Evolutionary conservation across 1,140 invertebrate species (phyloP), one percentile per base, ranked within the genome.

Genomic region (Anadara kagoshimensis): DNA sequence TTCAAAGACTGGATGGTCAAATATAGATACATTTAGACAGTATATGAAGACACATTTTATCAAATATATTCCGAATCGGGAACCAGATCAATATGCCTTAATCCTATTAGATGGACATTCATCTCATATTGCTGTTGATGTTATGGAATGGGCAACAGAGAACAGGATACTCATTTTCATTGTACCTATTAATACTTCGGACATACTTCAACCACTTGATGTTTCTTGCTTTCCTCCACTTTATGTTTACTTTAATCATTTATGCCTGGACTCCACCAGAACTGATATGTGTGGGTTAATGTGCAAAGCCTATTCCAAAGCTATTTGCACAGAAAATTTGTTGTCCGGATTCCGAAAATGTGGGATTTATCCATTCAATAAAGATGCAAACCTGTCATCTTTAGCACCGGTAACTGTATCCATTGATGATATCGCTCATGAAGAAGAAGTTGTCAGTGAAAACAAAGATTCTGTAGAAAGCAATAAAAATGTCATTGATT

Each of bases 191-290:
- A 20, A 69, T 29, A 73, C 65, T 5, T 62, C 49, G n/a, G 66
- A 73, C 18, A 49, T 69, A 1, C 18, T 73, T 1, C 66, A 77
- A 47, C 70, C 75, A 8, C 20, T 68, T 8, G 69, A 68, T 76
- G 75, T 76, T 26, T 62, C 18, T 14, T 70, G 68, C 41, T 70
- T 59, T 72, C 57, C 58, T 10, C 59, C 64, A 14, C 73, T 76
- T 24, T 14, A 76, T 58, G 49, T 44, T 12, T 63, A 68, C 3
- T 73, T 64, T 45, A n/a, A 69, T 44, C 11, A 53, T 29, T n/a
- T 41, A 20, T 56, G 64, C 58, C 51, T 61, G 16, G 63, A 59
- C 16, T 1, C n/a, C 18, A 49, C 45, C 5, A 62, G n/a, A 41
- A 53, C 68, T 26, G 54, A 58, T n/a, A 68, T 66, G 16, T 74